A percentile compares a stretch with the other conserved stretches of the same genome.
Evolutionary conservation across 2,888 invertebrate genomes (phyloP).

Genomic region (Drosophila anomalata): DNA sequence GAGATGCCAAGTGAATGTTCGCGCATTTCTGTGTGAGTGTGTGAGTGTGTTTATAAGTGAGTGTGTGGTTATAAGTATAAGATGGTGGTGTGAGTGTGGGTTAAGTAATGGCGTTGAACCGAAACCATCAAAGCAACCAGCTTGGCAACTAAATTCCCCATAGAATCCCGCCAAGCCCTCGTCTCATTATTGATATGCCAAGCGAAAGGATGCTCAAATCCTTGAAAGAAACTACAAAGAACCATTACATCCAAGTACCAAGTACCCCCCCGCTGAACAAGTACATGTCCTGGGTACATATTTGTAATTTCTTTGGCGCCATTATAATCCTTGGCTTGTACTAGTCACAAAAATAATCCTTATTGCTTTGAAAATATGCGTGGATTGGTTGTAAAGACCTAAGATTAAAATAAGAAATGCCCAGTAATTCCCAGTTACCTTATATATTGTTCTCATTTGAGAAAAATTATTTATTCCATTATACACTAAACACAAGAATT

Average conservation of each 20-base stretch:
- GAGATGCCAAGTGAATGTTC: constrained; percentile 79
- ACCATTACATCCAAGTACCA: constrained; percentile 14
- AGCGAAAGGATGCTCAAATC: constrained; percentile 61
- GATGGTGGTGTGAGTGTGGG: background rate
- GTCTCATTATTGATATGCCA: constrained; percentile 61
- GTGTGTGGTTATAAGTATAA: background rate
- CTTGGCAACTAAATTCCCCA: constrained; percentile 35
- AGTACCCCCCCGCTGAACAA: background rate
- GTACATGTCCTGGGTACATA: constrained; percentile 5
- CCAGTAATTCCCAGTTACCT: background rate
- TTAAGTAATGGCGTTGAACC: constrained; percentile 42
- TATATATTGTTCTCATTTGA: background rate
- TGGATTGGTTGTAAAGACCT: background rate
- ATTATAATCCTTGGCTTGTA: constrained; percentile 27
- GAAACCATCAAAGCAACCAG: constrained; percentile 43
- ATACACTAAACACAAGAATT: background rate
- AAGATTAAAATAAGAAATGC: too few species aligned
- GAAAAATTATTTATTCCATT: background rate
- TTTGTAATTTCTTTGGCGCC: constrained; percentile 40
- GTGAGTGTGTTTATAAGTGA: constrained; percentile 2
- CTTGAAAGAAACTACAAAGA: constrained; percentile 52
- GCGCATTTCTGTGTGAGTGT: constrained; percentile 55
- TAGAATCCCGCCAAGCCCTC: constrained; percentile 30
- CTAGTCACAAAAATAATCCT: constrained; percentile 7
- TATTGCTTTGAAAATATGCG: background rate